Conservation (phyloP, 2,888 invertebrate genomes). For the Hypena proboscidalis region DNA sequence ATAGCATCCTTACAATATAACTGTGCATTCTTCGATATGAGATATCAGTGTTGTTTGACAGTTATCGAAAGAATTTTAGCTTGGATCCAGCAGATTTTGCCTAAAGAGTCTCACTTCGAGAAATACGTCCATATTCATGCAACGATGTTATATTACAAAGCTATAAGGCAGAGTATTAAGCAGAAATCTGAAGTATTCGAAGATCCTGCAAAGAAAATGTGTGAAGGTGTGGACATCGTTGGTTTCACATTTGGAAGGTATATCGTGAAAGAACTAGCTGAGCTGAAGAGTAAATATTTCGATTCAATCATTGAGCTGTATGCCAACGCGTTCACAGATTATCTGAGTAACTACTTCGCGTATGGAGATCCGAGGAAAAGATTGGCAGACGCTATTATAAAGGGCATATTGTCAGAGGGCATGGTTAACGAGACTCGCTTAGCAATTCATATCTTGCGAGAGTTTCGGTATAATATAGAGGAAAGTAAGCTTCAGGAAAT, state of each 20-base stretch:
- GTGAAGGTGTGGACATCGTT: constrained; percentile 49
- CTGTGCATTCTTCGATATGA: constrained; percentile 3
- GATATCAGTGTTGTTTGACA: constrained; percentile 51
- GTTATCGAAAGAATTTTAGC: constrained; percentile 51
- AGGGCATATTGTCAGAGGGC: constrained; percentile 14
- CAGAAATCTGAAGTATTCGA: constrained; percentile 48
- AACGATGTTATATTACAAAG: constrained; percentile 61
- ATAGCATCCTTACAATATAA: too few relatives aligned
- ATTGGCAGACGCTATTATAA: constrained; percentile 9
- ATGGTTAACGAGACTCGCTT: constrained; percentile 14
- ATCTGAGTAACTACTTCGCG: constrained; percentile 25
- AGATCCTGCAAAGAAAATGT: constrained; percentile 30
- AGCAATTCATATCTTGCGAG: too few relatives aligned
- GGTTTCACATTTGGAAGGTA: constrained; percentile 55
- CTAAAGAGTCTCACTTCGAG: constrained; percentile 50
- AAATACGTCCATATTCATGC: constrained; percentile 52
- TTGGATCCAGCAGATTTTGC: constrained; percentile 50
- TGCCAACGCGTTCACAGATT: constrained; percentile 30
- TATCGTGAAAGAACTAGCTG: constrained; percentile 49
- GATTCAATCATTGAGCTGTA: constrained; percentile 55
- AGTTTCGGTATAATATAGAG: background rate
- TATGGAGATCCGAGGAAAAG: constrained; percentile 3
- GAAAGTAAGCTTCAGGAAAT: constrained; percentile 13
- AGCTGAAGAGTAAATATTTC: constrained; percentile 50
- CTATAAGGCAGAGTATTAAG: constrained; percentile 49